A percentile compares a stretch with the other conserved stretches of the same genome.
Conservation (phyloP, 2,113 vertebrate species). For the Cryptomyrus ogoouensis region DNA sequence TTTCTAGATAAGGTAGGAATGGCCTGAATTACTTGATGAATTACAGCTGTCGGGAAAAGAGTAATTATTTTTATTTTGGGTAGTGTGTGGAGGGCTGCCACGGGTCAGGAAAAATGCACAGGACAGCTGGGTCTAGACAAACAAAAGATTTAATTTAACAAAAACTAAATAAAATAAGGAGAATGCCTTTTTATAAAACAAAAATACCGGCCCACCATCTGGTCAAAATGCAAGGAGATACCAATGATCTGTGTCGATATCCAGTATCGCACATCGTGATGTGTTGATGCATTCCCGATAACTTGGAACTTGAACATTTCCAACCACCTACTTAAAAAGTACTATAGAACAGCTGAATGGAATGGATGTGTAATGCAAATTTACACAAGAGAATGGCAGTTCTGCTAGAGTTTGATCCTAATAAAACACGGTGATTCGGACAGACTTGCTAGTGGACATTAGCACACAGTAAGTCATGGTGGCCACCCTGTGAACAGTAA, state of each 20-base stretch:
- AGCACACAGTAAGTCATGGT: not conserved
- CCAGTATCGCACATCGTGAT: not conserved
- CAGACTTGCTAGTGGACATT: not conserved
- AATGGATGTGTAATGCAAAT: not conserved
- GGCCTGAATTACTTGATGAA: not conserved
- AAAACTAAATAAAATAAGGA: not conserved
- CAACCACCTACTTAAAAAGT: not conserved
- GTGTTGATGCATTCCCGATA: not conserved
- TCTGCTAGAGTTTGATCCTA: not conserved
- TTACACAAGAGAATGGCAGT: not conserved
- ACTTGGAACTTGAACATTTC: not conserved
- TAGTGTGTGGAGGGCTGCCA: not conserved
- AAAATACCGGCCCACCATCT: not conserved
- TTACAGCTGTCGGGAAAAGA: not conserved
- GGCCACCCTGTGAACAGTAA: not conserved
- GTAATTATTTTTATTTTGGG: not conserved
- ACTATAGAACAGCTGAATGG: not conserved
- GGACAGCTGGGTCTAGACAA: not conserved
- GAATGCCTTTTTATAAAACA: not conserved
- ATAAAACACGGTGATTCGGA: not conserved
- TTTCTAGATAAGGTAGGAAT: not conserved
- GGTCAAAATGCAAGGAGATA: not conserved
- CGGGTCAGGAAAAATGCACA: not conserved
- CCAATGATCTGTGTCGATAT: not conserved
- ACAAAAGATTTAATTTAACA: not conserved